Evolutionary conservation across 2,113 vertebrate species (phyloP), one percentile per base, ranked within the genome.

Genomic region (Orientallactaga bullata): DNA sequence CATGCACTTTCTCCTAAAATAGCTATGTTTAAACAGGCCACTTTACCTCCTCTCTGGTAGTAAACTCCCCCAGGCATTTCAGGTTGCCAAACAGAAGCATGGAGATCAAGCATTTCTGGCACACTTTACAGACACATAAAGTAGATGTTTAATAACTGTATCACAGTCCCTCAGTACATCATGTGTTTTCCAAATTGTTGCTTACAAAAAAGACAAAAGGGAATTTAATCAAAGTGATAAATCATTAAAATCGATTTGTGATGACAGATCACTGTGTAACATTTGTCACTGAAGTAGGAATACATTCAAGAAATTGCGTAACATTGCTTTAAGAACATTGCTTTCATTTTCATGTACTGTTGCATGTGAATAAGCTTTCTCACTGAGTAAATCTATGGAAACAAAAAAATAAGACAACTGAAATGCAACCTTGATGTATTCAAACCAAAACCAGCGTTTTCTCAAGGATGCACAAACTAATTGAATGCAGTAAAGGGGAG

Each of bases 131-230:
- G 72, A 90, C 95, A 83, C 30, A 80, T 83, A 55, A 83, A 83
- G 28, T 37, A 32, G 80, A 58, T n/a, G 35, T 35, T 63, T 73
- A 77, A 69, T 76, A 94, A 72, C 69, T 55, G 16, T 23, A 71
- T 71, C 47, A 55, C 5, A 39, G 1, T 80, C 35, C 51, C 79
- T 76, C 84, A 30, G 81, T 58, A 78, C 42, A 12, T 69, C 24
- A 58, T 51, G 47, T 92, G 30, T 47, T 90, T 92, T 91, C 58
- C 55, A 85, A 82, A 90, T 78, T 58, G 85, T 78, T 74, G 63
- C 82, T 92, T 95, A 79, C 95, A 94, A 66, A 92, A 80, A 73
- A 65, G 68, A 91, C 82, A 63, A 91, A 93, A 80, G 80, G 69
- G 55, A 78, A 87, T 63, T 30, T 96, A 60, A 71, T 71, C 28